Evolutionary conservation across 2,113 vertebrate species (phyloP), one percentile per base, ranked within the genome.

Genomic region (Dipodomys ordii): DNA sequence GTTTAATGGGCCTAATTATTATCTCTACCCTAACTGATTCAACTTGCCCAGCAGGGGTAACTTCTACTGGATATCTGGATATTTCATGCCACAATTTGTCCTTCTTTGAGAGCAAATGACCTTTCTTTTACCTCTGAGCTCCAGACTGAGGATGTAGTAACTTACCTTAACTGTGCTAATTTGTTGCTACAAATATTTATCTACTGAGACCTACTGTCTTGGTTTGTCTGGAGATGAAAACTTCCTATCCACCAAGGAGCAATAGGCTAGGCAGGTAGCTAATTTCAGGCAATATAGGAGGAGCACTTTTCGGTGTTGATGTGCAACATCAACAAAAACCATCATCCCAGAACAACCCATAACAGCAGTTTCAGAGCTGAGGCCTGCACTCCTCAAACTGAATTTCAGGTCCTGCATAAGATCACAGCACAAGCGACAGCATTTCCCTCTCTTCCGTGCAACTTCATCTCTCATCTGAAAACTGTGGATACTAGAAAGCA

Each of bases 81-180:
- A 83, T 60, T 65, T 78, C 67, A 35, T 65, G 25, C 22, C 46
- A 7, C 3, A 74, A 10, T 87, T 73, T 68, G 0, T 9, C 30
- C 15, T 83, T 73, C 22, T 77, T 1, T 77, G 12, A 35, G 32
- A 79, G 49, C 49, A 49, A 49, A 49, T 49, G 49, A 49, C 16
- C 6, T 77, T 73, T 74, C n/a, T 86, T 71, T 81, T 39, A 87
- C 10, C 44, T 90, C 94, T 87, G 35, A 83, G 25, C 94, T 82
- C 71, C 28, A 78, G 32, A 67, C 35, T 92, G 49, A 90, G 23
- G 16, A 15, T 85, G 39, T 64, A 69, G 7, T 72, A 15, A 72
- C 35, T 83, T 93, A 49, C 23, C 49, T 79, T 83, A 49, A 83
- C 6, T 68, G 13, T 35, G 23, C 71, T 46, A 77, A 72, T 7